phyloP scores from a whole-genome alignment of 2,797 vertebrate genomes.

The Etheostoma perlongum region DNA sequence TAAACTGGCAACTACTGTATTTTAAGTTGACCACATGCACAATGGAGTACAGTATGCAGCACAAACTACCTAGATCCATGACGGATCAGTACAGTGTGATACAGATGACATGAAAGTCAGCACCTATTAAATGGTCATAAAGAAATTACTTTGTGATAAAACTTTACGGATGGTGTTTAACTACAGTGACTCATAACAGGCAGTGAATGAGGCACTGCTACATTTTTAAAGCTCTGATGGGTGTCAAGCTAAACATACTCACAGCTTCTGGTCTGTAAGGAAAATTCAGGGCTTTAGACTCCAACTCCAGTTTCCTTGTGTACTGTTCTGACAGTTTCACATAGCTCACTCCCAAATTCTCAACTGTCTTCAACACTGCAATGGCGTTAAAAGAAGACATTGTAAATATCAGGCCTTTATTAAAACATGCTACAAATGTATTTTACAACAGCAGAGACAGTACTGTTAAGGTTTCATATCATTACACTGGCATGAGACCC shows the following conservation, averaged over 20 bases:
- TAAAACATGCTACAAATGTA: background rate
- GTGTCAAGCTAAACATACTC: constrained; percentile 58
- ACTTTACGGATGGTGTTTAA: background rate
- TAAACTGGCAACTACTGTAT: background rate
- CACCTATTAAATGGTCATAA: background rate
- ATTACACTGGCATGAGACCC: background rate
- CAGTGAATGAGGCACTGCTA: background rate
- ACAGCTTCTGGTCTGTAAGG: constrained; percentile 81
- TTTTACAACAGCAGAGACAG: constrained; percentile 1
- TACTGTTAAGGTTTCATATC: too few species aligned
- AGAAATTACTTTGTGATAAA: background rate
- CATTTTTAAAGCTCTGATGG: background rate
- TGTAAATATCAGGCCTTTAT: background rate
- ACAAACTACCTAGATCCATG: background rate
- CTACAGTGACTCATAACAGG: background rate
- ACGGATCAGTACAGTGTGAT: background rate
- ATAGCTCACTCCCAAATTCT: constrained; percentile 92
- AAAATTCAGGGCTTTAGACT: constrained; percentile 88
- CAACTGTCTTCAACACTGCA: constrained; percentile 93
- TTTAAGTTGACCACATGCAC: background rate
- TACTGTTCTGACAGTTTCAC: constrained; percentile 84
- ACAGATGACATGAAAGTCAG: background rate
- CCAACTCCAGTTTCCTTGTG: constrained; percentile 77
- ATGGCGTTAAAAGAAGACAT: constrained; percentile 6
- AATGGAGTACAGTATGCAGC: background rate